These are phyloP conservation scores for Myzus persicae DNA, from an alignment of 1,140 invertebrate genomes.

Conservation along the genomic window DNA sequence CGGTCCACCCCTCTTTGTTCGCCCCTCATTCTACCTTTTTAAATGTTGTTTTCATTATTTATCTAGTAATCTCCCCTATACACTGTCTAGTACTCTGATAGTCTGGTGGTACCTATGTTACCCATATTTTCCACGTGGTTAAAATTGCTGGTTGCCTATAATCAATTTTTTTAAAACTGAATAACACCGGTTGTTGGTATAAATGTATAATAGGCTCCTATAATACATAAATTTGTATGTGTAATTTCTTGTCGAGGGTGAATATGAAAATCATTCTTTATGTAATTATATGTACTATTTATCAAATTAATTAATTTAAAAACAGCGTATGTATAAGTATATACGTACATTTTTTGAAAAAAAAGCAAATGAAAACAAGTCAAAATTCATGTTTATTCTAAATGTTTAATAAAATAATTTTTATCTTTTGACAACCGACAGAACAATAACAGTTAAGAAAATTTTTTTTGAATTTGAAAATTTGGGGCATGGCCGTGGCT, in stretches of 20 bases:
- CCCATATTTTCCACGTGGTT: neutral
- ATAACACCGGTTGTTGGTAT: neutral
- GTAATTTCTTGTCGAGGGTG: neutral
- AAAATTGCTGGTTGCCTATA: neutral
- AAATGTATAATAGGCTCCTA: neutral
- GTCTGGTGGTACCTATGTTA: neutral
- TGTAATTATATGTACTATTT: neutral
- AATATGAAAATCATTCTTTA: neutral
- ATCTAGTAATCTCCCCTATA: neutral
- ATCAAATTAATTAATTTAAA: neutral
- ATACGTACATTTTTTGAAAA: neutral
- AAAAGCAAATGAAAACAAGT: neutral
- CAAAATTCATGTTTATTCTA: neutral
- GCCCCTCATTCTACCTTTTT: neutral
- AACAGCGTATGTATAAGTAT: neutral
- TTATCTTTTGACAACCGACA: neutral
- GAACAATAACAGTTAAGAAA: neutral
- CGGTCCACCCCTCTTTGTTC: neutral
- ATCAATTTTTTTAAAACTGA: neutral
- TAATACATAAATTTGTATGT: neutral
- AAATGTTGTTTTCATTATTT: neutral
- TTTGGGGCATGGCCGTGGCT: neutral
- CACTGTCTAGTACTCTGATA: neutral
- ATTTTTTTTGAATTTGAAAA: neutral
- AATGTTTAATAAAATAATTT: neutral